Evolutionary conservation across 2,888 invertebrate species (phyloP).

Genomic region (Phorcus lineatus): DNA sequence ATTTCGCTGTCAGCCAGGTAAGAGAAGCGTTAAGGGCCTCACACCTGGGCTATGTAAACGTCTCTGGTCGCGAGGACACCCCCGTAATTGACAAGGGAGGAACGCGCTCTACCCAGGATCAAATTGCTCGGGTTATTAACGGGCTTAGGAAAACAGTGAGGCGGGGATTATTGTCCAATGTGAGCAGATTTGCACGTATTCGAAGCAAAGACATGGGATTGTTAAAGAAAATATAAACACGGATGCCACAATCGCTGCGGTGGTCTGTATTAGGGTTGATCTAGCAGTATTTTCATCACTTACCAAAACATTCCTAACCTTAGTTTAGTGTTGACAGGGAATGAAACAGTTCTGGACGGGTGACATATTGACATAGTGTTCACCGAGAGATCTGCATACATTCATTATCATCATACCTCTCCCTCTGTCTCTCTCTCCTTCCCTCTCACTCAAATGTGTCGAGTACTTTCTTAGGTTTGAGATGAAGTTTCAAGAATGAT

Average conservation of each 20-base stretch:
- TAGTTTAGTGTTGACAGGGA: no score
- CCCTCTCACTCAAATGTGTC: no score
- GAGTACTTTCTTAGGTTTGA: no score
- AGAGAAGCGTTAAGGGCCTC: neutral
- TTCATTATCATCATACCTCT: no score
- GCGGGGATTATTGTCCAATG: neutral
- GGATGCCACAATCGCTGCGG: neutral
- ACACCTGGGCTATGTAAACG: conserved; percentile 9
- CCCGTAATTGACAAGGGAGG: neutral
- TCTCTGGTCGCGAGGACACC: neutral
- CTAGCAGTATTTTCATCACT: no score
- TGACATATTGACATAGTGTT: no score
- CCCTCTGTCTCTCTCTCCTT: no score
- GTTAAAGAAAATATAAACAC: neutral
- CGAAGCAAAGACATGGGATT: neutral
- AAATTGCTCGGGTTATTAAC: neutral
- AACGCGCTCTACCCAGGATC: neutral
- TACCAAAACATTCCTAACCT: no score
- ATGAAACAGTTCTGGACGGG: no score
- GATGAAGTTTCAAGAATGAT: no score
- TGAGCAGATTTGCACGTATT: conserved; percentile 1
- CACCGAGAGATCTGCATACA: no score
- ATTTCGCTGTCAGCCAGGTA: no score
- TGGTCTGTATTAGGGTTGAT: neutral
- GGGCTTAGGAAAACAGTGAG: neutral